These are phyloP conservation scores for Hemaris fuciformis DNA, from an alignment of 2,888 invertebrate species.

Conservation along the genomic window DNA sequence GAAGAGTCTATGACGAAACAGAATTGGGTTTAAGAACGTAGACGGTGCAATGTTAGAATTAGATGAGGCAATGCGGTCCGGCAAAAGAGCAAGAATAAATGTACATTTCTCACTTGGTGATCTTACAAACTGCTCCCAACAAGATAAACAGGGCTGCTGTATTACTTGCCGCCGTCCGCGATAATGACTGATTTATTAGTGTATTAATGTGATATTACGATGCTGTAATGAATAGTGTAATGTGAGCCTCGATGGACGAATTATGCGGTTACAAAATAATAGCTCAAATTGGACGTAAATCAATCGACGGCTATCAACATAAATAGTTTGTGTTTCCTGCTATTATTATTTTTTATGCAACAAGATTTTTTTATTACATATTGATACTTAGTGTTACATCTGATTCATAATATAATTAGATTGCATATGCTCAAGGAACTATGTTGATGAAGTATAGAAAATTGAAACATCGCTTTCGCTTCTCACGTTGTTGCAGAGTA, in stretches of 20 bases:
- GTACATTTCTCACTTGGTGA: conserved; percentile 10
- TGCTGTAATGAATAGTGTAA: conserved; percentile 3
- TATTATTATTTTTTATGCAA: not conserved
- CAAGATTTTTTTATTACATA: too few species aligned
- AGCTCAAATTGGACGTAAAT: not conserved
- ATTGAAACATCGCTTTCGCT: not conserved
- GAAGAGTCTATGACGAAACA: conserved; percentile 53
- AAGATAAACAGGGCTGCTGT: conserved; percentile 6
- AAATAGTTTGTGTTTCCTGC: not conserved
- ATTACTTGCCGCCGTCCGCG: not conserved
- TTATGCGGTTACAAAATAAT: not conserved
- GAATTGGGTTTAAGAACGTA: conserved; percentile 45
- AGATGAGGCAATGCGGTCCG: conserved; percentile 50
- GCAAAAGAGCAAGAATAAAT: conserved; percentile 35
- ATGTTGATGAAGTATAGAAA: not conserved
- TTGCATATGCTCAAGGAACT: too few species aligned
- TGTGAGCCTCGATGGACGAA: conserved; percentile 15
- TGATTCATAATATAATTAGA: too few species aligned
- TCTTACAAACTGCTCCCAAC: conserved; percentile 2
- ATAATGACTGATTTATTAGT: not conserved
- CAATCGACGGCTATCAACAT: not conserved
- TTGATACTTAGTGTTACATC: too few species aligned
- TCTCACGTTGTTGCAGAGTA: not conserved
- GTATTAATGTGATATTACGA: not conserved
- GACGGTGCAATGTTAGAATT: conserved; percentile 40